Base-by-base conservation (phyloP, 2,113 vertebrate species). In the Halcyon senegalensis region DNA sequence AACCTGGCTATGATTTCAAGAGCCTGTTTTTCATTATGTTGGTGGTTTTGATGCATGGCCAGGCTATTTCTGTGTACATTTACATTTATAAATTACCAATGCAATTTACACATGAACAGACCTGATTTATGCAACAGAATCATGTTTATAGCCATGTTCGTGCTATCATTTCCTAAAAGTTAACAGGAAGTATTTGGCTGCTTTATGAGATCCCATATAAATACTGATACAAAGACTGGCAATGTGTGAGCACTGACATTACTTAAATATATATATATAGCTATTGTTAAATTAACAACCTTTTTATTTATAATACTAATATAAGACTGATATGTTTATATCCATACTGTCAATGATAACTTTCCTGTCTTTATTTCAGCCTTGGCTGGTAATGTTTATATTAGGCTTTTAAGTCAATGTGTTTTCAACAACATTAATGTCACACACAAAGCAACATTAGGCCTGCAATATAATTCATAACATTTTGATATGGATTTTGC, bases 241-340 rank as follows among this genome's bases (percentile, higher is more conserved):
- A 85, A 76, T 84, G 67, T 92, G 73, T 93, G 88, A 95, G 70
- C 48, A 62, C 91, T 97, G 93, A 90, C 87, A 88, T 97, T 96
- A 82, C 95, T 92, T 95, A 91, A 62, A 94, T 96, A 94, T 94
- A 94, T 90, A 96, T 96, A 95, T 96, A 96, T 58, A 24, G 72
- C 67, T 58, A 84, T 76, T 96, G 86, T 98, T 96, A 98, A 97
- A 89, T 96, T 97, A 98, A 97, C 77, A 90, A 72, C 84, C 78
- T 6, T 96, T 97, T 96, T 98, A 97, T 98, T 97, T 98, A 97
- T 97, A 94, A 95, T 97, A 94, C 96, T 90, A 95, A 95, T 97
- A 90, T 75, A 87, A 97, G 94, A 98, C 84, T 91, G 96, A 92
- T 97, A 95, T 97, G 93, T 98, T 98, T 97, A 97, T 97, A 84